phyloP scores from a whole-genome alignment of 2,113 vertebrate species.

The Actenoides lindsayi region DNA sequence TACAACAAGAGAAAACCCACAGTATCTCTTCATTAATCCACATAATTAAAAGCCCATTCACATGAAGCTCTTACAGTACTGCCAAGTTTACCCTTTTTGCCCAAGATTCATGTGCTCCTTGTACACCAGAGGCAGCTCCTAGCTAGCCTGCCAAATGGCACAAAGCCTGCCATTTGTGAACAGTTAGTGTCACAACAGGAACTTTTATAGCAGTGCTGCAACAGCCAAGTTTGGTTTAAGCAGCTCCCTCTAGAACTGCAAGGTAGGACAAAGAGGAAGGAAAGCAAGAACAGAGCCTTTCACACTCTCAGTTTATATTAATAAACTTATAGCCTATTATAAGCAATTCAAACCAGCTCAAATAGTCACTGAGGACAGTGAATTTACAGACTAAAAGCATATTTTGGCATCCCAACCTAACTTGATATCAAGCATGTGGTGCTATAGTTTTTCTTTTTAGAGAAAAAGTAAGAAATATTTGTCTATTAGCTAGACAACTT shows the following conservation, averaged over 20 bases:
- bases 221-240: not conserved
- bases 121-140: not conserved
- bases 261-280: not conserved
- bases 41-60: not conserved
- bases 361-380: not conserved
- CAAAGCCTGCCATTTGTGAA: not conserved
- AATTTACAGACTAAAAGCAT: not conserved
- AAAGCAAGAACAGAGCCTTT: not conserved
- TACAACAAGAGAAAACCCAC: not conserved
- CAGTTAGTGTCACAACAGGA: not conserved
- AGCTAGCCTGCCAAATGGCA: not conserved
- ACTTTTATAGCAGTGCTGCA: not conserved
- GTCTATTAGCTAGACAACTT: not conserved
- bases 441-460: not conserved
- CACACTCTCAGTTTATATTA: not conserved
- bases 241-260: not conserved
- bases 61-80: not conserved
- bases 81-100: not conserved
- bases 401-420: not conserved
- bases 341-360: not conserved
- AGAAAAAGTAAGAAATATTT: not conserved
- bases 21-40: not conserved
- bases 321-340: not conserved
- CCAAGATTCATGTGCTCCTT: not conserved
- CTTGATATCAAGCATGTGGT: not conserved